Base-by-base conservation (phyloP, 2,797 vertebrate species). In the Centroberyx gerrardi region DNA sequence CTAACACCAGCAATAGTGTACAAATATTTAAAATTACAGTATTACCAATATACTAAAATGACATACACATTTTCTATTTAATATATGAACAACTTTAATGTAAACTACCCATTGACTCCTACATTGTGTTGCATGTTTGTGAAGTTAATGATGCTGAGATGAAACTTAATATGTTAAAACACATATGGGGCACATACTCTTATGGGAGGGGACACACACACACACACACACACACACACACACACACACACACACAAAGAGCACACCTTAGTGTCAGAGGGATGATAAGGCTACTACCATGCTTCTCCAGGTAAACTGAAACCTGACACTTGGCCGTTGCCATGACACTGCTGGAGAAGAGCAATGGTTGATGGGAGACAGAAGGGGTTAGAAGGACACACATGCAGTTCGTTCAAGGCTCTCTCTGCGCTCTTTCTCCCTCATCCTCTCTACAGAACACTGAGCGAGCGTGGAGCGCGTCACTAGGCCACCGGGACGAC, bases 311-410 rank as follows among this genome's bases (percentile, higher is more conserved):
- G 86, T 87, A 64, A 87, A 81, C 70, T 78, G 93, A 84, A 88
- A 94, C 82, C 68, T 44, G 86, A 94, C 84, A 88, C 92, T 80
- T 31, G 51, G 38, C 72, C 62, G 93, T 94, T 92, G 51, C 92
- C 90, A 93, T 94, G 88, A 72, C 81, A 48, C 89, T 48, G 46
- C 61, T 8, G 38, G 67, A 55, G 68, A 69, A 68, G 72, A 80
- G 85, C 85, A 79, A 91, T 87, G 90, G 82, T 77, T 87, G 80
- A 88, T 90, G 80, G 80, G 88, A 88, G 80, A 67, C 80, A 62
- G 51, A 44, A 49, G 71, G 49, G 72, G 62, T 67, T 22, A 69
- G 71, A 40, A 40, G 62, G 55, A 68, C 64, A 46, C 61, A 29
- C 56, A 78, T 46, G 65, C 77, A 70, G 65, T 17, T 36, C 12